phyloP scores from a whole-genome alignment of 2,888 invertebrate species.

The Vesta saturnalis region DNA sequence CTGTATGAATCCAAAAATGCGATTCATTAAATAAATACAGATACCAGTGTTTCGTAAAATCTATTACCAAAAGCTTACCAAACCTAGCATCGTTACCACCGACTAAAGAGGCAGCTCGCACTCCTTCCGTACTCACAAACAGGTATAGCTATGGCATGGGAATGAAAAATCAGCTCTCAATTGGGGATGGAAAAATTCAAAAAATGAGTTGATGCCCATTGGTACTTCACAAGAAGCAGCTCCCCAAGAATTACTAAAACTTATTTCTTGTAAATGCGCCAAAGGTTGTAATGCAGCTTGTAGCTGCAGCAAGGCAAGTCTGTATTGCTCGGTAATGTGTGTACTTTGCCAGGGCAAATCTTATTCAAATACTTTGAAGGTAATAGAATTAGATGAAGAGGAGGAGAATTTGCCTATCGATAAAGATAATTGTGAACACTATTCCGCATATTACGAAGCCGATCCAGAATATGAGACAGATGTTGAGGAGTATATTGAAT shows the following conservation, averaged over 20 bases:
- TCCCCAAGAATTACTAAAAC: not conserved
- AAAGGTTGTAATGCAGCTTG: no score
- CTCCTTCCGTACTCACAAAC: not conserved
- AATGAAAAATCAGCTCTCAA: not conserved
- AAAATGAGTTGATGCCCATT: not conserved
- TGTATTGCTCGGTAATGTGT: no score
- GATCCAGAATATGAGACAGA: not conserved
- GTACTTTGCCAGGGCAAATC: no score
- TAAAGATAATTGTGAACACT: no score
- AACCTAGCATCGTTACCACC: not conserved
- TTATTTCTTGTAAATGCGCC: no score
- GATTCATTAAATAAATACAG: not conserved
- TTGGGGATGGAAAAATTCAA: not conserved
- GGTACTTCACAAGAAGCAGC: not conserved
- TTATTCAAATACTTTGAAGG: no score
- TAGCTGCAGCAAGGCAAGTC: no score
- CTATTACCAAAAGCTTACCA: not conserved
- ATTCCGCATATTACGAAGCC: no score
- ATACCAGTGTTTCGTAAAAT: not conserved
- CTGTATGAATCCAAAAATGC: not conserved
- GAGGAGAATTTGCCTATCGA: no score
- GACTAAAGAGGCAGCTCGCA: not conserved
- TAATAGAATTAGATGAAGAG: no score
- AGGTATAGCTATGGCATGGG: conserved; percentile 3
- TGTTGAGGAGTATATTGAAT: no score